Conservation (phyloP, 2,797 vertebrate species). For the Rhinella marina region DNA sequence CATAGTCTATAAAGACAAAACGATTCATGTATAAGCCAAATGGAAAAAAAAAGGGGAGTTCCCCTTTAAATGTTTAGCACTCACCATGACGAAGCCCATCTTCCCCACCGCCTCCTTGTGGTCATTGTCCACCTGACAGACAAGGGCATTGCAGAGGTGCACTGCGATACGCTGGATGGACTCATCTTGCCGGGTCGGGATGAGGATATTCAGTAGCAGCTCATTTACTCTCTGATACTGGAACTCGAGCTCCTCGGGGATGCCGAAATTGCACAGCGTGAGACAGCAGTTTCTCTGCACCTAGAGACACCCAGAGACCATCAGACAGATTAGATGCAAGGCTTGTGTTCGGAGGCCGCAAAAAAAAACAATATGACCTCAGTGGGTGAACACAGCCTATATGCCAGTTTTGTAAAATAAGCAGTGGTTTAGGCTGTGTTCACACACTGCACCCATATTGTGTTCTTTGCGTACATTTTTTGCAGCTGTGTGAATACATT, state of each 20-base stretch:
- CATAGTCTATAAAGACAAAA: conserved; percentile 83
- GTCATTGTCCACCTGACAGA: conserved; percentile 98
- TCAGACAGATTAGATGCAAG: not conserved
- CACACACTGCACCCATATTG: not conserved
- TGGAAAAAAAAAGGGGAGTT: not conserved
- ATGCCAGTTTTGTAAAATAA: not conserved
- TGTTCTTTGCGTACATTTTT: too few relatives aligned
- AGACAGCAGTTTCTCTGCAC: conserved; percentile 98
- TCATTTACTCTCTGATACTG: conserved; percentile 94
- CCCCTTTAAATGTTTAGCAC: conserved; percentile 24
- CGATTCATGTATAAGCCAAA: not conserved
- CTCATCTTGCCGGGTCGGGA: conserved; percentile 90
- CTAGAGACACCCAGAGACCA: conserved; percentile 67
- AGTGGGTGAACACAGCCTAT: too few relatives aligned
- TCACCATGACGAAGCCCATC: conserved; percentile 98
- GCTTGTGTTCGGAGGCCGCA: not conserved
- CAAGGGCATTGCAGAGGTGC: conserved; percentile 95
- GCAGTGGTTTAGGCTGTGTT: not conserved
- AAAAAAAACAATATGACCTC: too few relatives aligned
- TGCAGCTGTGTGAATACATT: too few relatives aligned
- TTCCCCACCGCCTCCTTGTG: conserved; percentile 98
- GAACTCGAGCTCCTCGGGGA: conserved; percentile 96
- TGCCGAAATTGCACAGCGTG: conserved; percentile 97
- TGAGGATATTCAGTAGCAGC: conserved; percentile 93
- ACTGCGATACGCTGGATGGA: conserved; percentile 98